Evolutionary conservation across 2,797 vertebrate genomes (phyloP), one percentile per base, ranked within the genome.

Genomic region (Sciaenops ocellatus): DNA sequence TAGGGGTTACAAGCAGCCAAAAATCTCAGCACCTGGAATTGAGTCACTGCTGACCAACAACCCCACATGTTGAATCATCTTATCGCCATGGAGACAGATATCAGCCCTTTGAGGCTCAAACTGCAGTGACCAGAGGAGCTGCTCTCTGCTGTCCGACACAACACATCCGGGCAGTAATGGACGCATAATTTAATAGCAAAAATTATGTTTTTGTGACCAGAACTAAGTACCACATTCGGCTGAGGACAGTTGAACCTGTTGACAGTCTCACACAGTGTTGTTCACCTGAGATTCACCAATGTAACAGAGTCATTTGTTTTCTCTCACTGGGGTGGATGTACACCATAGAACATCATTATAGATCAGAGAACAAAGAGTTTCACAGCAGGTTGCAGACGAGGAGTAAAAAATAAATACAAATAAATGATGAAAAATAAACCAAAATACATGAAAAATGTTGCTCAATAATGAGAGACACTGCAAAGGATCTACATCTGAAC

Each of bases 11-110:
- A 56, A 76, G 41, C 46, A 50, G 30, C 57, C 24, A 38, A 38
- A 38, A 38, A 73, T 42, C 3, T 55, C 68, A 50, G 41, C 75
- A 82, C 24, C 86, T 82, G 84, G 59, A 52, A 54, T 9, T 64
- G 60, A 73, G 61, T 79, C 48, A 64, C 51, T 47, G 56, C 16
- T 67, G 67, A 83, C 20, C 71, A 44, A 30, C 72, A 42, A 10
- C 46, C 47, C 51, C 66, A 54, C 66, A 68, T 44, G 62, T 42
- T 59, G 76, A 62, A 46, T 80, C 71, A 51, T 69, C 50, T 20
- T 2, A 50, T 83, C 47, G 28, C 67, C 48, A 50, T 15, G 52
- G 64, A 57, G 44, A 73, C 41, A 24, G 44, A 60, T 22, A 63
- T 56, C 52, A 26, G 16, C 16, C 13, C 62, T 15, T 18, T 34